Percentiles rank a stretch among this genome's conserved stretches.
Evolutionary conservation across 1,140 invertebrate genomes (phyloP).

Genomic region (Hypsibius dujardini): DNA sequence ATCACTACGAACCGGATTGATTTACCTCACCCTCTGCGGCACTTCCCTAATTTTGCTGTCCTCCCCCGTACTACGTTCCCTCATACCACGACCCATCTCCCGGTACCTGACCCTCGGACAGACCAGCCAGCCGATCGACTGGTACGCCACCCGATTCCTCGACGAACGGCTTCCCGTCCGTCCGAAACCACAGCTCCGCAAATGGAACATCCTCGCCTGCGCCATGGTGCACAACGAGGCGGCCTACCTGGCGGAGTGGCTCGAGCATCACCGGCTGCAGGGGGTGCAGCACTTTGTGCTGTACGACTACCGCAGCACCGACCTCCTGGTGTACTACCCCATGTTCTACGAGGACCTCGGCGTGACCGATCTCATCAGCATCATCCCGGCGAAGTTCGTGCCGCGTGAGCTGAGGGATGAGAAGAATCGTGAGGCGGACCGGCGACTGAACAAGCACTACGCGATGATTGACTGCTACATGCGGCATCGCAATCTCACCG

Average conservation of each 20-base stretch:
- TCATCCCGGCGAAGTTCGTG: background rate
- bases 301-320: conserved; percentile 4
- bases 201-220: conserved; percentile 2
- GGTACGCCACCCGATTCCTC: conserved; percentile 3
- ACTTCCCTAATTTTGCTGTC: no score
- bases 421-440: background rate
- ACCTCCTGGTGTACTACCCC: background rate
- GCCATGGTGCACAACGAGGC: background rate
- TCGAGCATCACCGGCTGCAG: background rate
- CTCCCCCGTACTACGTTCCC: no score
- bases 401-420: background rate
- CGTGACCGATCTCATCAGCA: background rate
- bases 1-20: no score
- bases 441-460: background rate
- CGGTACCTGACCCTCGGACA: no score
- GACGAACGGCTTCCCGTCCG: conserved; percentile 3
- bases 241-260: background rate
- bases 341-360: background rate
- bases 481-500: background rate
- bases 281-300: background rate
- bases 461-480: conserved; percentile 6
- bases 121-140: background rate
- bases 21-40: no score
- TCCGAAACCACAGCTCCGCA: background rate
- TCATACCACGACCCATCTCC: no score